These are phyloP conservation scores for Todiramphus chloris DNA, from an alignment of 2,113 vertebrate genomes.

Conservation along the genomic window DNA sequence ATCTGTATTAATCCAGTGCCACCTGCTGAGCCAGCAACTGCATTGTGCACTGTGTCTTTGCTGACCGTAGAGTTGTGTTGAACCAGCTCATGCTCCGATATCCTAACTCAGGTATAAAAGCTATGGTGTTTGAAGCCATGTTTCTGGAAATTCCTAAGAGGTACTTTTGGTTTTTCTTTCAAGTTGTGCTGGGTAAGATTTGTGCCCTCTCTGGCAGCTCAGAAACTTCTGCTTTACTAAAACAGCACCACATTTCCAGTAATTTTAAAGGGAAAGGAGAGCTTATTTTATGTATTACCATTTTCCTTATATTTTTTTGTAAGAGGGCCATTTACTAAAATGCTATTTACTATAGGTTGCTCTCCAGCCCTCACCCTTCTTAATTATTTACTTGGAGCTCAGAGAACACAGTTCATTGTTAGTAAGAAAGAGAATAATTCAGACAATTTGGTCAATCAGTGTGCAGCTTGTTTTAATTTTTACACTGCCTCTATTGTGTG, in stretches of 20 bases:
- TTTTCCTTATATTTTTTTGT: neutral
- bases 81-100: neutral
- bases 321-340: neutral
- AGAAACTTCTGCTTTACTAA: neutral
- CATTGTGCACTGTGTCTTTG: neutral
- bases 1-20: constrained; percentile 46
- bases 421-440: constrained; percentile 48
- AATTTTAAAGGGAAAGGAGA: neutral
- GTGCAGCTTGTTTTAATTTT: constrained; percentile 67
- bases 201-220: neutral
- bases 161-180: neutral
- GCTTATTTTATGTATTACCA: neutral
- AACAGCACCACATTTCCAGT: neutral
- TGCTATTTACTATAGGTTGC: constrained; percentile 37
- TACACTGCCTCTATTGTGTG: constrained; percentile 62
- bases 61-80: neutral
- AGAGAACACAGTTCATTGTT: constrained; percentile 56
- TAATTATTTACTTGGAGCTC: constrained; percentile 54
- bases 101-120: neutral
- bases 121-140: neutral
- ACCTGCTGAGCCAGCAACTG: constrained; percentile 52
- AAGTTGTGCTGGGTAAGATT: neutral
- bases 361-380: neutral
- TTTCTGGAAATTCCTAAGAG: neutral
- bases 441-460: constrained; percentile 45